These are phyloP conservation scores for Microchrysa polita DNA, from an alignment of 2,888 invertebrate genomes.

Conservation along the genomic window DNA sequence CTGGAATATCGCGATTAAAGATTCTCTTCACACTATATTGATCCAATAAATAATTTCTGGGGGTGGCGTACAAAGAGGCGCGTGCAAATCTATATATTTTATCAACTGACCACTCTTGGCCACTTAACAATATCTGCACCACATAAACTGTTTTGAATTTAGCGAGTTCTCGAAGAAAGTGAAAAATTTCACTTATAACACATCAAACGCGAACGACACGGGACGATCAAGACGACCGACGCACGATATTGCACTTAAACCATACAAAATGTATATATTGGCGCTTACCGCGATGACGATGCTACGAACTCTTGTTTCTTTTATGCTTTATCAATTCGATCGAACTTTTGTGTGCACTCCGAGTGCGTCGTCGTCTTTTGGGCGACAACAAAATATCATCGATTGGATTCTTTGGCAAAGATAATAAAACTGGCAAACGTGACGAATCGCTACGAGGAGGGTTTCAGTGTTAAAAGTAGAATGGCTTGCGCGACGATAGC, in stretches of 20 bases:
- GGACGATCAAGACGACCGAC: not conserved
- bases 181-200: slow-evolving; percentile 16
- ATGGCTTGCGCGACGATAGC: not conserved
- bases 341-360: too few relatives aligned
- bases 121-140: not conserved
- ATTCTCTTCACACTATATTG: not conserved
- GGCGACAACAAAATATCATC: not conserved
- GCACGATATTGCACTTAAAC: not conserved
- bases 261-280: too few relatives aligned
- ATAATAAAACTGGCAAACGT: not conserved
- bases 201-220: not conserved
- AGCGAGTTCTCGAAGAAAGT: slow-evolving; percentile 10
- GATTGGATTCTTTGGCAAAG: not conserved
- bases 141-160: not conserved
- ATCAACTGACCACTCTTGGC: not conserved
- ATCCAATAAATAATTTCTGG: not conserved
- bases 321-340: too few relatives aligned
- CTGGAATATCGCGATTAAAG: too few relatives aligned
- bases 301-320: too few relatives aligned
- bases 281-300: too few relatives aligned
- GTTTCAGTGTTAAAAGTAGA: too few relatives aligned
- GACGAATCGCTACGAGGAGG: too few relatives aligned
- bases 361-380: too few relatives aligned
- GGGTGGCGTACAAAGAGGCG: not conserved
- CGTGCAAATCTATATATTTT: not conserved